Evolutionary conservation across 2,113 vertebrate species (phyloP).

Genomic region (Prietella phreatophila): DNA sequence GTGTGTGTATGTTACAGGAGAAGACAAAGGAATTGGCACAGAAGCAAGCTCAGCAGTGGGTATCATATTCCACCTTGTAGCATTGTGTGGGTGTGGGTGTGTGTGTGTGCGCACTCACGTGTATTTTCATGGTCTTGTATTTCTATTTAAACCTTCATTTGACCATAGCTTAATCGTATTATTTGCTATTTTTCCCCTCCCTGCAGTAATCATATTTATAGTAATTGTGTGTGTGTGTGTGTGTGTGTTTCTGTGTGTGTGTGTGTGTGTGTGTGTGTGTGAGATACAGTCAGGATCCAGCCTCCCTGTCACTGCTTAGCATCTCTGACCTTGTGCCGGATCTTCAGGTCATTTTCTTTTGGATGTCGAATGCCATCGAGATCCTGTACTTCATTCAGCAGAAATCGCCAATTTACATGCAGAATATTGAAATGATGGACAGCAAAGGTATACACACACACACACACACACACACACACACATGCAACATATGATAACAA

Average conservation of each 20-base stretch:
- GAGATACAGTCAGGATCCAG: constrained; percentile 82
- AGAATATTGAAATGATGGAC: constrained; percentile 84
- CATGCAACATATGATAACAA: background rate
- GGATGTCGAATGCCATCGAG: constrained; percentile 96
- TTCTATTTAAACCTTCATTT: constrained; percentile 11
- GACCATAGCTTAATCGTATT: background rate
- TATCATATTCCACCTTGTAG: constrained; percentile 65
- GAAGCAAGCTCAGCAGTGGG: constrained; percentile 96
- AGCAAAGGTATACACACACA: constrained; percentile 67
- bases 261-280: constrained; percentile 38
- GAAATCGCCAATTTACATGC: constrained; percentile 85
- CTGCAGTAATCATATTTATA: background rate
- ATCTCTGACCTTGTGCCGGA: constrained; percentile 87
- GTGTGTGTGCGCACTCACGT: constrained; percentile 10
- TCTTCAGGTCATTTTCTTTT: constrained; percentile 90
- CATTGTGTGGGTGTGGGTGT: constrained; percentile 6
- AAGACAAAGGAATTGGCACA: constrained; percentile 93
- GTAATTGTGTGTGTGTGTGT: constrained; percentile 29
- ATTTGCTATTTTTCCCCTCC: background rate
- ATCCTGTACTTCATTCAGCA: constrained; percentile 94
- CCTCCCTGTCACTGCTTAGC: constrained; percentile 75
- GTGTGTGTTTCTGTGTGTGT: constrained; percentile 32
- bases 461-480: constrained; percentile 24
- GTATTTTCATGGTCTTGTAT: background rate
- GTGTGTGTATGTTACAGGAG: constrained; percentile 75